phyloP scores from a whole-genome alignment of 2,888 invertebrate species.

The Tortricodes alternella region DNA sequence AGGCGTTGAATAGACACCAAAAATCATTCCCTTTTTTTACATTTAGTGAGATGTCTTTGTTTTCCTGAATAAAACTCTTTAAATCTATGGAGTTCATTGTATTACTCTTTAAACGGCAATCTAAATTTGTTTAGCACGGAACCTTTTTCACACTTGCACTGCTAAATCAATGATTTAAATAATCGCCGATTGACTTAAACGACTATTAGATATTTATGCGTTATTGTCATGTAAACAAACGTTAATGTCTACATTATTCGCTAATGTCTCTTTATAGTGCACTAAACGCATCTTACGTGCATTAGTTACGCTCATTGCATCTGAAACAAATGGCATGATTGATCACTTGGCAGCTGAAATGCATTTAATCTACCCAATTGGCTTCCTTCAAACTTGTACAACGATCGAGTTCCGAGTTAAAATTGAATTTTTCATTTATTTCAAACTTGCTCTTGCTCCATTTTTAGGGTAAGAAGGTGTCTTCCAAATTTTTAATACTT shows the following conservation, averaged over 20 bases:
- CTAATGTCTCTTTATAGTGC: constrained; percentile 65
- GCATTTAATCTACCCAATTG: constrained; percentile 23
- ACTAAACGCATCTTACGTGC: constrained; percentile 51
- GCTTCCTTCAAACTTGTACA: constrained; percentile 12
- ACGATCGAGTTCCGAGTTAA: constrained; percentile 2
- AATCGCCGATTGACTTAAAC: constrained; percentile 64
- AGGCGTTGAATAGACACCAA: too few species aligned
- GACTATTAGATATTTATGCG: constrained; percentile 75
- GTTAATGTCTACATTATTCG: constrained; percentile 73
- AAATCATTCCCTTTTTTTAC: too few species aligned
- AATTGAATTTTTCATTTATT: constrained; percentile 20
- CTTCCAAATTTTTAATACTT: constrained; percentile 15
- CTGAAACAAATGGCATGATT: constrained; percentile 29
- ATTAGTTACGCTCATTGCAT: constrained; percentile 36
- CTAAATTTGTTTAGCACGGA: too few species aligned
- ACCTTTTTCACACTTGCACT: background rate
- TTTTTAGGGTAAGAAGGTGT: constrained; percentile 12
- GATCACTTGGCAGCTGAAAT: constrained; percentile 26
- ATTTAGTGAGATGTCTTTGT: too few species aligned
- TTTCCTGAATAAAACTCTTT: too few species aligned
- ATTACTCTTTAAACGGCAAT: too few species aligned
- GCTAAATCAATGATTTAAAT: constrained; percentile 12
- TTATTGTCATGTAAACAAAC: constrained; percentile 73
- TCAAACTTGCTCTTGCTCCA: constrained; percentile 16
- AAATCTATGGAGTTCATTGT: too few species aligned